These are phyloP conservation scores for Numenius arquata DNA, from an alignment of 2,113 vertebrate genomes.

Conservation along the genomic window DNA sequence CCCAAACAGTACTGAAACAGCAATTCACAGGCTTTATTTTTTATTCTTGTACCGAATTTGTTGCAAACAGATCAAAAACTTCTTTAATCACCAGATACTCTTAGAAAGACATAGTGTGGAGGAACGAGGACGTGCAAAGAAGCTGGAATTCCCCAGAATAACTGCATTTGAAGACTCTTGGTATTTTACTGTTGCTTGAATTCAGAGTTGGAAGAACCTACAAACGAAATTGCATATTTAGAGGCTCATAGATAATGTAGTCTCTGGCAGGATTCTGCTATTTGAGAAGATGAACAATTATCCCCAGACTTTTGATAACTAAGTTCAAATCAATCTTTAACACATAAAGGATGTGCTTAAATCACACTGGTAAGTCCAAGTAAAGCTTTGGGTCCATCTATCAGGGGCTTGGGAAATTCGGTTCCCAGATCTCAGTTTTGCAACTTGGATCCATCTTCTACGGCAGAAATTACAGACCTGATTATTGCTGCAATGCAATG, in stretches of 20 bases:
- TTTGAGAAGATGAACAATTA: background rate
- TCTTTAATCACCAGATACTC: background rate
- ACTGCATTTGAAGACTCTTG: background rate
- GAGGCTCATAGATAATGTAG: background rate
- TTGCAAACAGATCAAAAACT: background rate
- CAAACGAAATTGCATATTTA: background rate
- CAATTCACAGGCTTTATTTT: background rate
- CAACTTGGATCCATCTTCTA: background rate
- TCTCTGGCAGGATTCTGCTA: background rate
- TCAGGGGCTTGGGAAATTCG: background rate
- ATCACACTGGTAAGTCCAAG: background rate
- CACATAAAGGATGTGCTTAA: background rate
- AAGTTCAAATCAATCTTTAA: background rate
- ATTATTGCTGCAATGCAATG: background rate
- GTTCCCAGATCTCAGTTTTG: background rate
- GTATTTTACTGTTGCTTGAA: background rate
- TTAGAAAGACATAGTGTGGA: background rate
- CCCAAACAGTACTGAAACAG: background rate
- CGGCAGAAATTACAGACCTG: background rate
- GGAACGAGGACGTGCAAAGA: fast-evolving
- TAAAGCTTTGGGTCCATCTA: background rate
- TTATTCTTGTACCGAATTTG: background rate
- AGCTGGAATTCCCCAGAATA: background rate
- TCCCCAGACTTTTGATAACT: background rate
- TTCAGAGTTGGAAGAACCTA: background rate